Evolutionary conservation across 2,113 vertebrate genomes (phyloP), one percentile per base, ranked within the genome.

Genomic region (Cryptoleucopteryx plumbea): DNA sequence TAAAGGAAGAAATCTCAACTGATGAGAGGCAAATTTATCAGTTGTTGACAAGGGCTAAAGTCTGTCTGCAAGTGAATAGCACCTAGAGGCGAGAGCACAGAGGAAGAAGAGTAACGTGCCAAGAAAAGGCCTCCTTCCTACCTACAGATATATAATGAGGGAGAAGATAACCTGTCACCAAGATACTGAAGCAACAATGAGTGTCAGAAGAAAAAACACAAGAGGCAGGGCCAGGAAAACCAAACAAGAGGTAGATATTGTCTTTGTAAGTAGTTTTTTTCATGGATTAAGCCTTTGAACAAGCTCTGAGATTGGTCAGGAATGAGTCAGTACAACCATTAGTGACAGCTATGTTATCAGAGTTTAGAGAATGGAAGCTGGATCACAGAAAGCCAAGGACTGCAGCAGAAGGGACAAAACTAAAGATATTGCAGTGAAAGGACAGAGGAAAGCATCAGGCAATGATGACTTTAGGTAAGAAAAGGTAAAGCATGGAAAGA

Each of bases 401-500:
- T 42, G 58, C 66, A 91, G 66, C 42, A 67, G 67, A 83, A 59
- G 32, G 14, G 25, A 48, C 34, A 53, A 58, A 79, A 82, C 43
- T 27, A 43, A 58, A 73, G n/a, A 19, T 56, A 65, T 3, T 0
- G 0, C n/a, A 56, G 23, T 56, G 36, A 13, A 82, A 55, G 8
- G 81, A 52, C 34, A 90, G 48, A 66, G 42, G 45, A 72, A 56
- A 85, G 27, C 1, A 1, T 88, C 48, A 88, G 31, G 19, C 26
- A 26, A 53, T 27, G 22, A 40, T 45, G 32, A n/a, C 38, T 82
- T 78, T 21, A 40, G 14, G 31, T 8, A 92, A 14, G 25, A 72
- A 66, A 80, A 72, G 45, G 45, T 80, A 78, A 86, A 66, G 25
- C 53, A 66, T 5, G 6, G 38, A 88, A 86, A 85, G 78, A 85